Evolutionary conservation across 1,140 invertebrate genomes (phyloP), one percentile per base, ranked within the genome.

Genomic region (Drosophila lacteicornis): DNA sequence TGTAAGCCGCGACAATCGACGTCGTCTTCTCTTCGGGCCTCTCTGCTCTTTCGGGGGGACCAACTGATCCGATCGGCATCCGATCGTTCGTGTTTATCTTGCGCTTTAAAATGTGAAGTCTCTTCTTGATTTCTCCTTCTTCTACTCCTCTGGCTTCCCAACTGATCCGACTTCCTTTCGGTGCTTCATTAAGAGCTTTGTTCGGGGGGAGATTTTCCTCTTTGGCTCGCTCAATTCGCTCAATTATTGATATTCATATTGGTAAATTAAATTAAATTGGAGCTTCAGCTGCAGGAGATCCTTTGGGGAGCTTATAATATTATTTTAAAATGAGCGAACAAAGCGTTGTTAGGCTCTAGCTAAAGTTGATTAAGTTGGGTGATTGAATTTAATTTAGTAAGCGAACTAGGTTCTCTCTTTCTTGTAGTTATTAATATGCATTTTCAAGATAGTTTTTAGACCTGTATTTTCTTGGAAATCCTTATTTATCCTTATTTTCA

Each of bases 41-140:
- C 12, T 45, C n/a, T 38, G 9, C 43, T 60, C 38, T 59, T 50
- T 45, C 22, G 67, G 27, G 27, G 13, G 15, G 30, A 43, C 25
- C 75, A 45, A 56, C 71, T 70, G 84, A 86, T 88, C 66, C 58
- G 81, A 88, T 88, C 85, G 80, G 73, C 80, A 78, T 84, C 77
- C 76, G 66, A 73, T 73, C 53, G 55, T 42, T 51, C 51, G 71
- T 82, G 83, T 86, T 86, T 86, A 86, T 86, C 83, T 88, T 83
- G 68, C 59, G 82, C 82, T 85, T 81, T 53, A 78, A 78, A 83
- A 84, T 83, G 81, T 62, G 42, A 58, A 70, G 67, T 50, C 63
- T 36, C 51, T 22, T 42, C 51, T 38, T 15, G 51, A 55, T 55
- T 55, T 38, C 27, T 55, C 22, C 51, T n/a, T 36, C 59, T 33